Evolutionary conservation across 2,113 vertebrate species (phyloP), one percentile per base, ranked within the genome.

Genomic region (Bos indicus): DNA sequence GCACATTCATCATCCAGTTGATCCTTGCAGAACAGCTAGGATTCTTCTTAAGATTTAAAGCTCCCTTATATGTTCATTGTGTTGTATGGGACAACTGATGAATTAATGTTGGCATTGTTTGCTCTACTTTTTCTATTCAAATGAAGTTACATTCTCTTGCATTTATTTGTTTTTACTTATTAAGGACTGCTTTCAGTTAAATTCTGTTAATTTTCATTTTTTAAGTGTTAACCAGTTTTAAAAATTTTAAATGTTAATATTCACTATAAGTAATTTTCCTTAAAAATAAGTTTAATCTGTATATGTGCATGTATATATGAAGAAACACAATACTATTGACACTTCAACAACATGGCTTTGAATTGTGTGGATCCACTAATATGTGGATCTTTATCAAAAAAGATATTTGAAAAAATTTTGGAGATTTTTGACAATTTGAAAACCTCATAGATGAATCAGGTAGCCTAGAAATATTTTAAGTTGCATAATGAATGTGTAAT

Each of bases 1-100:
- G 60, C 56, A 64, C 43, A 86, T 91, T 97, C 86, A 83, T 97
- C 86, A 93, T 74, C 82, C 48, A 71, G 7, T 80, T 86, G 21
- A 36, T 89, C 77, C 48, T 89, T 16, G 21, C 93, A 60, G 28
- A 94, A 48, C 5, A 78, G 15, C 12, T 52, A 77, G 48, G 3
- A 64, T 54, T 88, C 7, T 85, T 86, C 46, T 17, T 92, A 90
- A 93, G 46, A 74, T 89, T 51, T 56, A 95, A 78, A 92, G 23
- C 13, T 64, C 23, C 11, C 11, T 90, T 57, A 59, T 19, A 36
- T 80, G 48, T 30, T 33, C 9, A 17, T 16, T 25, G 3, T 54
- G 5, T 62, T 46, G 89, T 13, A 74, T 7, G 30, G 12, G 93
- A 91, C 8, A 88, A 43, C 28, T 23, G 11, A 85, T 60, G 12